A percentile compares a stretch with the other conserved stretches of the same genome.
Evolutionary conservation across 2,797 vertebrate species (phyloP).

Genomic region (Garrulus glandarius): DNA sequence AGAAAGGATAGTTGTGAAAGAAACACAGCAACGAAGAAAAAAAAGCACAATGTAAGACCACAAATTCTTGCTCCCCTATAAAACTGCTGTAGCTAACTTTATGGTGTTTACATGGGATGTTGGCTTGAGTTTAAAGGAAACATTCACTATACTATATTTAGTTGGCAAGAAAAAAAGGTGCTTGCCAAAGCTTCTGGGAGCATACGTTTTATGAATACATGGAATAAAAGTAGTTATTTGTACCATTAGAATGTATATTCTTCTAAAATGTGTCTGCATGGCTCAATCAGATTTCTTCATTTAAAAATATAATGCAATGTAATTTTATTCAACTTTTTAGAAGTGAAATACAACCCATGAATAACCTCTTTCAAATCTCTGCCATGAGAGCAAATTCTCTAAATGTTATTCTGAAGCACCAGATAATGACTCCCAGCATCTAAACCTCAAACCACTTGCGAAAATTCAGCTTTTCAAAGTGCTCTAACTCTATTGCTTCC

Average conservation of each 20-base stretch:
- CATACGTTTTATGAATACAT: conserved; percentile 44
- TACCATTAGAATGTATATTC: conserved; percentile 56
- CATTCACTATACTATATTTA: neutral
- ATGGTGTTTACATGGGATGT: conserved; percentile 23
- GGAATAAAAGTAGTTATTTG: conserved; percentile 52
- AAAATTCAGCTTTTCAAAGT: conserved; percentile 70
- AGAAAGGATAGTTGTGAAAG: neutral
- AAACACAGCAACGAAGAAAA: neutral
- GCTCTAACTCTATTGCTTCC: conserved; percentile 67
- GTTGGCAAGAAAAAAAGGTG: conserved; percentile 1
- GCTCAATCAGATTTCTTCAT: conserved; percentile 58
- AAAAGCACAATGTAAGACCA: neutral
- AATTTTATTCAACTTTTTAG: conserved; percentile 66
- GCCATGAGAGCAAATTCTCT: conserved; percentile 61
- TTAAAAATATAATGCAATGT: conserved; percentile 60
- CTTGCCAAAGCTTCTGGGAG: conserved; percentile 44
- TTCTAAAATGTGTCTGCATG: conserved; percentile 43
- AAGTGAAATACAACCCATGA: conserved; percentile 67
- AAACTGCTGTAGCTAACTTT: conserved; percentile 25
- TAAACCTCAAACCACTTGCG: conserved; percentile 69
- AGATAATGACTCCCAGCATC: conserved; percentile 66
- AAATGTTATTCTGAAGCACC: conserved; percentile 70
- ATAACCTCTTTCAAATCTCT: conserved; percentile 69
- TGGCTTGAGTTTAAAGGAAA: conserved; percentile 27
- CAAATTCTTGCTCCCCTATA: conserved; percentile 12